Evolutionary conservation across 1,140 invertebrate genomes (phyloP).

Genomic region (Chironomus striatipennis): DNA sequence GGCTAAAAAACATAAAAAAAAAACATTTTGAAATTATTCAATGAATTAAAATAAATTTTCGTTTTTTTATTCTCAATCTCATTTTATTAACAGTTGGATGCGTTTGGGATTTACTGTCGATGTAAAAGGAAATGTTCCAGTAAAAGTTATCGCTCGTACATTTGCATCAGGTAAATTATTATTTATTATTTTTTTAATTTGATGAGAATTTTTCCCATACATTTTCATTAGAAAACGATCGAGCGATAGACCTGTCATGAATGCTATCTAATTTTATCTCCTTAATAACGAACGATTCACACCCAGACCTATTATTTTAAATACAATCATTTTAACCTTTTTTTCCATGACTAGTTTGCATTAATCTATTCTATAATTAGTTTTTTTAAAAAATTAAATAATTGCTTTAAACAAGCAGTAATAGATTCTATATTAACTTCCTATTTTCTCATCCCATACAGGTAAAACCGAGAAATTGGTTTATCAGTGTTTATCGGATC

Average conservation of each 20-base stretch:
- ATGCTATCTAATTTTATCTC: neutral
- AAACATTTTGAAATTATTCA: neutral
- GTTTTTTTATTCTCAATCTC: neutral
- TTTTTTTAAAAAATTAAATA: neutral
- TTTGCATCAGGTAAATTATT: slow-evolving; percentile 82
- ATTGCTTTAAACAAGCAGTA: neutral
- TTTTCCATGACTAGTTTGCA: neutral
- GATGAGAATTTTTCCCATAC: no score
- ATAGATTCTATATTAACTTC: neutral
- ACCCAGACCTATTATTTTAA: neutral
- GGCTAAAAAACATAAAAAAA: no score
- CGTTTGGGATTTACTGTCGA: slow-evolving; percentile 87
- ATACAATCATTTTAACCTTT: neutral
- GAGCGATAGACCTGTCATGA: neutral
- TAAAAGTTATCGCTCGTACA: slow-evolving; percentile 92
- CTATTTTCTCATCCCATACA: neutral
- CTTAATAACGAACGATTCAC: neutral
- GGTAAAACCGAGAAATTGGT: slow-evolving; percentile 96
- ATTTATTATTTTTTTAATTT: no score
- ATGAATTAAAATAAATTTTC: neutral
- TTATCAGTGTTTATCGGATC: slow-evolving; percentile 91
- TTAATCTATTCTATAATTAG: neutral
- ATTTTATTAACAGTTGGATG: slow-evolving; percentile 79
- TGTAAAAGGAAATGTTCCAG: slow-evolving; percentile 90
- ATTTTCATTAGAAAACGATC: no score